phyloP scores from a whole-genome alignment of 1,140 invertebrate species.

The Pygmarrhopalites habei region DNA sequence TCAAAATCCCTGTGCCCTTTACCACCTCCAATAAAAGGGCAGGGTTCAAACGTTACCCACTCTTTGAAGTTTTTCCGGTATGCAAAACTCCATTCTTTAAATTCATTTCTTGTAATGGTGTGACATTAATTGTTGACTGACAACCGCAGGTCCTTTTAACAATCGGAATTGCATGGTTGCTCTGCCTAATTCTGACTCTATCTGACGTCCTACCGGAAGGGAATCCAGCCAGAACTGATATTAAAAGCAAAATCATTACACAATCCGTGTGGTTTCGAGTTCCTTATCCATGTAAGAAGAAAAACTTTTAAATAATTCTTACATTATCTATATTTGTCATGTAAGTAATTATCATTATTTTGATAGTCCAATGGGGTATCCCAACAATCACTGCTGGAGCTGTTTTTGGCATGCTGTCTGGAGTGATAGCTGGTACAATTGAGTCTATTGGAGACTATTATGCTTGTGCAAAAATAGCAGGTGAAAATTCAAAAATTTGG shows the following conservation, averaged over 20 bases:
- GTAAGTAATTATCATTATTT: not conserved
- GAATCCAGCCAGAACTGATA: constrained; percentile 70
- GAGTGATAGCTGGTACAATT: constrained; percentile 72
- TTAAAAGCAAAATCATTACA: constrained; percentile 61
- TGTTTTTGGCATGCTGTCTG: constrained; percentile 74
- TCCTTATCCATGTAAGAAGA: constrained; percentile 51
- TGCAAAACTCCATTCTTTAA: too few species aligned
- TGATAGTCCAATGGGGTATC: constrained; percentile 70
- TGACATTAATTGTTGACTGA: too few species aligned
- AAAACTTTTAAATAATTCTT: not conserved
- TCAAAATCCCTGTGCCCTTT: constrained; percentile 54
- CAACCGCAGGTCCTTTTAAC: constrained; percentile 67
- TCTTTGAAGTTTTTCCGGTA: constrained; percentile 78
- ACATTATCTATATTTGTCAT: not conserved
- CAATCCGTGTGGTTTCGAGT: constrained; percentile 71
- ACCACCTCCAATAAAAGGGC: constrained; percentile 53
- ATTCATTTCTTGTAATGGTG: too few species aligned
- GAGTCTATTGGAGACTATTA: constrained; percentile 86
- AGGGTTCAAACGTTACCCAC: constrained; percentile 58
- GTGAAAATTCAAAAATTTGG: too few species aligned
- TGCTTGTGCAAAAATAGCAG: constrained; percentile 72
- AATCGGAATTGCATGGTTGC: constrained; percentile 68
- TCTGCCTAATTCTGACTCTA: constrained; percentile 66
- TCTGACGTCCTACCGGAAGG: constrained; percentile 57
- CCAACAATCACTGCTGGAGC: constrained; percentile 68